Base-by-base conservation (phyloP, 2,888 invertebrate species). In the Lasioglossum figueresi region DNA sequence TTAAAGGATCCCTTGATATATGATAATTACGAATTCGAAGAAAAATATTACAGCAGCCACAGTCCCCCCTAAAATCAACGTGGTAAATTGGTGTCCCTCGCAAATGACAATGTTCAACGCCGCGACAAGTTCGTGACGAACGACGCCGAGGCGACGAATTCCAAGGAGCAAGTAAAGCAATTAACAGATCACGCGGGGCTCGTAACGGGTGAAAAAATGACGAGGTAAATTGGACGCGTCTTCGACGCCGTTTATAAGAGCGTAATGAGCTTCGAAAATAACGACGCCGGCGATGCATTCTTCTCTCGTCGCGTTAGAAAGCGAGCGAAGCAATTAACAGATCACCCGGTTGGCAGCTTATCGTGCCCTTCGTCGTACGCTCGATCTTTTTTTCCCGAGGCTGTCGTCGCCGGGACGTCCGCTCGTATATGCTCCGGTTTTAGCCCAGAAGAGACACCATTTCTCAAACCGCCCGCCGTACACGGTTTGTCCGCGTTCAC, bases 311-410 rank as follows among this genome's bases (percentile, higher is more conserved):
- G 34, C 31, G 48, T 48, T 63, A 34, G 52, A 76, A 52, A 76
- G 40, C 76, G 43, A 43, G 2, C 71, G 43, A 72, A 72, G 76
- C 83, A 83, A 83, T 83, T 83, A 83, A 83, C 82, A 70, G 80
- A 80, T 80, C 83, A 48, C 70, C 27, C 37, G 40, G 31, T 45
- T 59, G 83, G 56, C 83, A 77, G 63, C 48, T 76, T 83, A 83
- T 83, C 82, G 82, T 52, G 71, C 31, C 37, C 37, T 48, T 34
- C 43, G 78, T 79, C 71, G n/a, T 43, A 45, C 73, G 75, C 72
- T 19, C 79, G 79, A 84, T 76, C 76, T 79, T 84, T 71, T 52
- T 52, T 37, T 2, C 43, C 4, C 4, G 16, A 14, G 75, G 27
- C 84, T 83, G 79, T 79, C 84, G 40, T 72, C 84, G 52, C 71